These are phyloP conservation scores for Neria commutata DNA, from an alignment of 2,888 invertebrate genomes.

Conservation along the genomic window DNA sequence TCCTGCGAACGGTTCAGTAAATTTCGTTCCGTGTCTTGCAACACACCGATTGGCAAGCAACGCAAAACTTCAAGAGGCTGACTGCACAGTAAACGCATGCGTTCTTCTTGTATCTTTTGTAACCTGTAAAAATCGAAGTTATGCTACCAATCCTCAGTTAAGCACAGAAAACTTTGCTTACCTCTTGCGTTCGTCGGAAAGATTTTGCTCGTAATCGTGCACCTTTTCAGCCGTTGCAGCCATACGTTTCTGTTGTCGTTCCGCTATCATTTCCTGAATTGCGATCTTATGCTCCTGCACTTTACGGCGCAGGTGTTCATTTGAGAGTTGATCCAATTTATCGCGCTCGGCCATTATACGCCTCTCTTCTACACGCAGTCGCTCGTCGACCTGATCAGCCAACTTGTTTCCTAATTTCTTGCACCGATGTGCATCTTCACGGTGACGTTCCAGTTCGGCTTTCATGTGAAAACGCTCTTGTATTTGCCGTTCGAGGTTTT, in stretches of 20 bases:
- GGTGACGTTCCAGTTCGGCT: neutral
- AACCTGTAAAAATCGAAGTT: constrained; percentile 57
- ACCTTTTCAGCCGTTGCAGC: neutral
- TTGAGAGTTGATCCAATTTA: neutral
- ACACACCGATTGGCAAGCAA: constrained; percentile 63
- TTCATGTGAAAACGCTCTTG: neutral
- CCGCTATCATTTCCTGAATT: neutral
- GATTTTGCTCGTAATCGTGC: neutral
- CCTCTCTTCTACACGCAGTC: neutral
- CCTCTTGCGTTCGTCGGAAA: neutral
- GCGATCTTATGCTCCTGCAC: neutral
- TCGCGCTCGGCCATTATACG: neutral
- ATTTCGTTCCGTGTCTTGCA: constrained; percentile 61
- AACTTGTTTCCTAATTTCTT: neutral
- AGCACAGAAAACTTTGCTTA: neutral
- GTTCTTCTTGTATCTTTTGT: constrained; percentile 63
- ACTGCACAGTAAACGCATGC: constrained; percentile 62
- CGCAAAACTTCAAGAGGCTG: constrained; percentile 65
- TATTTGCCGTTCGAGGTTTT: constrained; percentile 56
- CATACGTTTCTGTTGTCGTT: neutral
- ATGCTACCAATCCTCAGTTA: neutral
- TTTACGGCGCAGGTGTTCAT: neutral
- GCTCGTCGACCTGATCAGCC: neutral
- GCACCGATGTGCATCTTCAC: neutral
- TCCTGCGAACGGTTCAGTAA: too few relatives aligned